Percentiles rank a stretch among this genome's conserved stretches.
phyloP scores from a whole-genome alignment of 1,140 invertebrate species.

The Aricia agestis region DNA sequence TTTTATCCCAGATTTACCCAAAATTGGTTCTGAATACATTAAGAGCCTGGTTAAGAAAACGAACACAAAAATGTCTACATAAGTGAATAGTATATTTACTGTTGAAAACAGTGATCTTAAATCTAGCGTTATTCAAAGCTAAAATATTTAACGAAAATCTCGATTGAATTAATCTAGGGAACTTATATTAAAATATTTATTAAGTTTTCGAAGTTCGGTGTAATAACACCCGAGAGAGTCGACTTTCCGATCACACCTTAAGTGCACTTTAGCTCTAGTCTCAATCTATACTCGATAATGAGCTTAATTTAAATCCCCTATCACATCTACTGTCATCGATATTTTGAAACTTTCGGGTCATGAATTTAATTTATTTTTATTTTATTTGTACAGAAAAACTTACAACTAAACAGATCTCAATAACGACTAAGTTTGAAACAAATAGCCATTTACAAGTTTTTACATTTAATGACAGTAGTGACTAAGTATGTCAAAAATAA shows the following conservation, averaged over 20 bases:
- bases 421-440: too few relatives aligned
- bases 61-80: too few relatives aligned
- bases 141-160: neutral
- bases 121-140: neutral
- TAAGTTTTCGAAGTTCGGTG: neutral
- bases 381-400: too few relatives aligned
- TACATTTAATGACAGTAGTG: too few relatives aligned
- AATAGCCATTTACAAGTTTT: too few relatives aligned
- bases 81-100: too few relatives aligned
- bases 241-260: conserved; percentile 14
- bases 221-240: conserved; percentile 11
- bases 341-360: neutral
- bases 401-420: too few relatives aligned
- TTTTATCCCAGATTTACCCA: too few relatives aligned
- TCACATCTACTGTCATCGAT: conserved; percentile 13
- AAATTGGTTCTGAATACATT: too few relatives aligned
- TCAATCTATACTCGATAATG: conserved; percentile 19
- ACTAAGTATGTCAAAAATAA: too few relatives aligned
- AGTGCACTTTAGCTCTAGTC: conserved; percentile 15
- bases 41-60: too few relatives aligned
- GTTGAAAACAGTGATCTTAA: too few relatives aligned
- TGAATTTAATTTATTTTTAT: neutral
- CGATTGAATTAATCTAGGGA: neutral
- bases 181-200: conserved; percentile 3
- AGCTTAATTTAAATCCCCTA: conserved; percentile 23